A percentile compares a stretch with the other conserved stretches of the same genome.
phyloP scores from a whole-genome alignment of 2,113 vertebrate species.

The Oceanites oceanicus region DNA sequence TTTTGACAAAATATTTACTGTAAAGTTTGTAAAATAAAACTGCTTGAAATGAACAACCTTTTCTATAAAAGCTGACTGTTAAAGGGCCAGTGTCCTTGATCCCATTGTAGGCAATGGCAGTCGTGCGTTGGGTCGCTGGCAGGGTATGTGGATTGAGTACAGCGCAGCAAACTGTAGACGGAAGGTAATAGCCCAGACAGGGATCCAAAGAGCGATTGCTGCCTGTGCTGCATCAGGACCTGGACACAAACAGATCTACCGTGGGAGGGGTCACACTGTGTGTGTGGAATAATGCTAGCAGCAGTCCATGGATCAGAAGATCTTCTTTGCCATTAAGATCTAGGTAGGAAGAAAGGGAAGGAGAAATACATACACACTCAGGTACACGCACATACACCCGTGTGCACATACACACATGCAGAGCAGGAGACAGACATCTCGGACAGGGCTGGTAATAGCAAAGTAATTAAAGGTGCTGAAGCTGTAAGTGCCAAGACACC shows the following conservation, averaged over 20 bases:
- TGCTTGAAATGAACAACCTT: not conserved
- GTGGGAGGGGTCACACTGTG: not conserved
- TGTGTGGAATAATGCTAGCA: not conserved
- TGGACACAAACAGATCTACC: not conserved
- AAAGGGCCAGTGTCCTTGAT: not conserved
- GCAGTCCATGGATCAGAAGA: not conserved
- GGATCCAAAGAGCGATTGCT: not conserved
- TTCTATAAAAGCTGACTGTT: not conserved
- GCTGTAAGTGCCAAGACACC: not conserved
- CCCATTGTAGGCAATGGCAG: fast-evolving
- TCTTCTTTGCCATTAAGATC: not conserved
- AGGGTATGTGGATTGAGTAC: not conserved
- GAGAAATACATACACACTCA: fast-evolving
- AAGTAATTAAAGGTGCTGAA: not conserved
- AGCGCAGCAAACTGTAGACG: not conserved
- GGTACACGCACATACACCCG: fast-evolving
- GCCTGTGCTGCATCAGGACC: not conserved
- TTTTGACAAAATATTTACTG: not conserved
- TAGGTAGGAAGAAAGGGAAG: not conserved
- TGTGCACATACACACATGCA: not conserved
- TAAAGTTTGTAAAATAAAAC: not conserved
- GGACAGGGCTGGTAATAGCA: not conserved
- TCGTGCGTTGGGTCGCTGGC: not conserved
- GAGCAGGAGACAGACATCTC: not conserved
- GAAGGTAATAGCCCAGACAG: not conserved